Conservation (phyloP, 2,113 vertebrate genomes). For the Corythoichthys haematopterus region DNA sequence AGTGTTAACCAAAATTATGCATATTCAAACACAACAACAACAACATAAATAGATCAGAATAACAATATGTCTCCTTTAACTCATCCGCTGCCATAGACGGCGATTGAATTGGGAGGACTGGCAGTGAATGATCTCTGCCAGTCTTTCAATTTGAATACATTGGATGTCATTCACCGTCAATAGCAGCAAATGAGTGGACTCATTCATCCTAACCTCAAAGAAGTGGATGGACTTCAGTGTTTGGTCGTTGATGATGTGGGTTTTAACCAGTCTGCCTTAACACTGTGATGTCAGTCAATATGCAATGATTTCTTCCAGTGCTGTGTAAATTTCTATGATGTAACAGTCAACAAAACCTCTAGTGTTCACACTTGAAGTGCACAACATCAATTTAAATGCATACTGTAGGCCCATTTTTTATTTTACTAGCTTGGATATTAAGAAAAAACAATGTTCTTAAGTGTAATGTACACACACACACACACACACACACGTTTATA, state of each 20-base stretch:
- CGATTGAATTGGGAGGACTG: no score
- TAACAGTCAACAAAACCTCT: background rate
- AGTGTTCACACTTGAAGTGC: background rate
- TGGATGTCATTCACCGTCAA: no score
- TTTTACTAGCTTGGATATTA: background rate
- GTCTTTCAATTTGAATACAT: no score
- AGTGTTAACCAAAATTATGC: no score
- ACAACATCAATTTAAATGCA: background rate
- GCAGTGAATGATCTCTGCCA: no score
- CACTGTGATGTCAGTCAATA: background rate
- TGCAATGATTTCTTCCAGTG: background rate
- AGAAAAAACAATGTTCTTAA: background rate
- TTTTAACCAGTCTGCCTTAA: background rate
- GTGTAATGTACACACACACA: background rate
- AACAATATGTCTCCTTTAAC: conserved; percentile 1
- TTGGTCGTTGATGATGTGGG: background rate
- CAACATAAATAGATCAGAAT: no score
- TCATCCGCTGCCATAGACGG: no score
- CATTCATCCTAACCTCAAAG: background rate
- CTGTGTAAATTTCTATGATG: background rate
- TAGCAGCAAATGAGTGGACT: no score
- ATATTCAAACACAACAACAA: no score
- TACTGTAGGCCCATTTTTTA: no score
- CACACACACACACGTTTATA: background rate
- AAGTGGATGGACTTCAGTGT: background rate